Conservation (phyloP, 2,113 vertebrate genomes). For the Pelecanoides urinatrix region DNA sequence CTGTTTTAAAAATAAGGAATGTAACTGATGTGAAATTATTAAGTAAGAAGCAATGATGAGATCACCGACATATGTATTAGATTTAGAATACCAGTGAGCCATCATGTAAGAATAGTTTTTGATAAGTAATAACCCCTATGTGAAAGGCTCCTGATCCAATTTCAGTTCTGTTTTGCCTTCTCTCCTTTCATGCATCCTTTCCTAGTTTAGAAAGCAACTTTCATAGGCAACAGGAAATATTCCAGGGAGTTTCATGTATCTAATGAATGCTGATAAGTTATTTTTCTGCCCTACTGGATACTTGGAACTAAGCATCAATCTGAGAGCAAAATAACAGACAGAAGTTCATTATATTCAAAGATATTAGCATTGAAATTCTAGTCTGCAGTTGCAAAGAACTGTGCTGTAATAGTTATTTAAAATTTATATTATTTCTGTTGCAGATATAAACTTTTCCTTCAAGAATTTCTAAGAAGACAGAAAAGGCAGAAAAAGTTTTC, state of each 20-base stretch:
- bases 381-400: slow-evolving; percentile 7
- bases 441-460: slow-evolving; percentile 1
- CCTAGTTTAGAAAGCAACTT: slow-evolving; percentile 36
- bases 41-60: not conserved
- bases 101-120: slow-evolving; percentile 47
- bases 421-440: slow-evolving; percentile 39
- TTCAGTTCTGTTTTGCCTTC: slow-evolving; percentile 33
- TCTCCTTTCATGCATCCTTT: slow-evolving; percentile 14
- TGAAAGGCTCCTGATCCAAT: slow-evolving; percentile 34
- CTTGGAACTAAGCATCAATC: slow-evolving; percentile 30
- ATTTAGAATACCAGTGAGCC: slow-evolving; percentile 17
- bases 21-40: not conserved
- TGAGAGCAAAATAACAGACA: slow-evolving; percentile 29
- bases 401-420: slow-evolving; percentile 20
- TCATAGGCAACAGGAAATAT: slow-evolving; percentile 28
- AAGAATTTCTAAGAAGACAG: not conserved
- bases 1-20: not conserved
- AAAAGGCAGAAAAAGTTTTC: slow-evolving; percentile 1
- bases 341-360: slow-evolving; percentile 52
- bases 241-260: slow-evolving; percentile 36
- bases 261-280: slow-evolving; percentile 62
- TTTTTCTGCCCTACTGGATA: slow-evolving; percentile 61
- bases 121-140: slow-evolving; percentile 14
- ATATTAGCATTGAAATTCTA: slow-evolving; percentile 9
- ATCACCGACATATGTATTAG: not conserved